These are phyloP conservation scores for Lagopus leucura DNA, from an alignment of 2,113 vertebrate species.

Conservation along the genomic window DNA sequence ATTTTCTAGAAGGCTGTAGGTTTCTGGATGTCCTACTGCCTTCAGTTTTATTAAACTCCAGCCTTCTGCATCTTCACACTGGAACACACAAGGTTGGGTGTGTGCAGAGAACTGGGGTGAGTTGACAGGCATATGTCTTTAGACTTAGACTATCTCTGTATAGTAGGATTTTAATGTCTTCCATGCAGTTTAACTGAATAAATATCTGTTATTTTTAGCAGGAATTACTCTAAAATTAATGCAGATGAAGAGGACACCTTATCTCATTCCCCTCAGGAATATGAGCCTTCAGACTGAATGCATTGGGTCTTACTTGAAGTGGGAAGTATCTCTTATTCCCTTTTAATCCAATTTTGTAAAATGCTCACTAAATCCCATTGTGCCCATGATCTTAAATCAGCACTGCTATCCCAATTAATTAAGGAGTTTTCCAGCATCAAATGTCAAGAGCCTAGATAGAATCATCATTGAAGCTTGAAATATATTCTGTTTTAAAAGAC, in stretches of 20 bases:
- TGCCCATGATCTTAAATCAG: not conserved
- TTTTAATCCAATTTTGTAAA: slow-evolving; percentile 52
- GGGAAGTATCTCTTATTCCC: not conserved
- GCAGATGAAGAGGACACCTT: slow-evolving; percentile 20
- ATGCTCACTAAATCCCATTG: slow-evolving; percentile 43
- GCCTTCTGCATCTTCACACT: not conserved
- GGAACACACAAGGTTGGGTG: too few relatives aligned
- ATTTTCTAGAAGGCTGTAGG: not conserved
- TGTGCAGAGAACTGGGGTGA: not conserved
- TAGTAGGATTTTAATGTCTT: not conserved
- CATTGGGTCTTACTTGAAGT: not conserved
- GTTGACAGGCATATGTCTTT: not conserved
- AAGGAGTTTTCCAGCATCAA: slow-evolving; percentile 34
- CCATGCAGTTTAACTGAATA: not conserved
- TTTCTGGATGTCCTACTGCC: not conserved
- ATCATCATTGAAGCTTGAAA: not conserved
- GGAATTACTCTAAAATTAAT: not conserved
- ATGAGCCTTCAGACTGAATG: slow-evolving; percentile 1
- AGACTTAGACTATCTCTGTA: not conserved
- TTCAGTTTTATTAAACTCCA: not conserved
- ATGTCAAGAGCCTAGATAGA: slow-evolving; percentile 36
- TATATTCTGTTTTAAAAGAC: slow-evolving; percentile 15
- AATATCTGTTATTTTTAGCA: not conserved
- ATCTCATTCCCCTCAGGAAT: not conserved
- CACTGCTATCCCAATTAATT: slow-evolving; percentile 39